phyloP scores from a whole-genome alignment of 2,888 invertebrate species.

The Stenolophus ochropezus region DNA sequence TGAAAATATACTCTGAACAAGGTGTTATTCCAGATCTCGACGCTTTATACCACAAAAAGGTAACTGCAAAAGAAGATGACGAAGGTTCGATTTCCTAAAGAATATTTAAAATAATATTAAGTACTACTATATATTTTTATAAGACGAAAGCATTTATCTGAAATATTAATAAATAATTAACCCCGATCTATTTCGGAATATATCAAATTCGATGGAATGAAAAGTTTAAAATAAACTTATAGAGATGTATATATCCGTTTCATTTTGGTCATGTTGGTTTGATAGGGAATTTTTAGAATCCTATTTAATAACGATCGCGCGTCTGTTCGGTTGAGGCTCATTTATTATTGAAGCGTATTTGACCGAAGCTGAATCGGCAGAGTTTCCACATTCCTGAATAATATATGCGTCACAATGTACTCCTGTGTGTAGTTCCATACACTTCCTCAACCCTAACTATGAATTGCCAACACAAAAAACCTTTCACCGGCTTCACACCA shows the following conservation, averaged over 20 bases:
- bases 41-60: too few relatives aligned
- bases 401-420: background rate
- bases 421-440: background rate
- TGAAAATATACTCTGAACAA: too few relatives aligned
- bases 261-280: background rate
- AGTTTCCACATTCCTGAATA: slow-evolving; percentile 1
- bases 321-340: background rate
- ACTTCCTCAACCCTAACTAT: background rate
- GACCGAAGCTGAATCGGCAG: background rate
- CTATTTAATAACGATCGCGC: background rate
- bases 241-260: background rate
- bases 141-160: too few relatives aligned
- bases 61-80: too few relatives aligned
- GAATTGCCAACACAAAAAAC: background rate
- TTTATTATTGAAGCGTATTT: background rate
- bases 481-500: background rate
- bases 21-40: too few relatives aligned
- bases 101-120: too few relatives aligned
- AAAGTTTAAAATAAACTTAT: background rate
- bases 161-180: too few relatives aligned
- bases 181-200: background rate
- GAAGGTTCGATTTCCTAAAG: too few relatives aligned
- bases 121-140: background rate
- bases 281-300: background rate
- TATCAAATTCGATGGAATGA: background rate